Base-by-base conservation (phyloP, 2,797 vertebrate genomes). In the Sebastes melanostomus region DNA sequence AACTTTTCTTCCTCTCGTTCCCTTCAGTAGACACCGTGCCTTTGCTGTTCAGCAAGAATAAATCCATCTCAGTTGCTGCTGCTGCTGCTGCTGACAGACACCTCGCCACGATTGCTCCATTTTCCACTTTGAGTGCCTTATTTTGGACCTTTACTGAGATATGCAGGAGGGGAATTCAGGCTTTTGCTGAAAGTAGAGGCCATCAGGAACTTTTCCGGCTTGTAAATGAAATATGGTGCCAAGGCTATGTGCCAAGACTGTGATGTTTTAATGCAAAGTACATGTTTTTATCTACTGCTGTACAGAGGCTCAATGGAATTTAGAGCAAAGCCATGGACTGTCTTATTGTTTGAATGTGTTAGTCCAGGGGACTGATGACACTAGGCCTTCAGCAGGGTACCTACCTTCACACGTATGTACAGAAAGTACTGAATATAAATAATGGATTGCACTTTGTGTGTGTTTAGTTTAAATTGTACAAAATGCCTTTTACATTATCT, bases 111-210 rank as follows among this genome's bases (percentile, higher is more conserved):
- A 75, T 77, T 73, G 81, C 71, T 85, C 62, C 74, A 63, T 78
- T 82, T 67, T 87, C 61, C 75, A 76, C 81, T 65, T 52, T 22
- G 10, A 90, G 83, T 87, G 91, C 87, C 87, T 91, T 89, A 75
- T 85, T 74, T 76, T 80, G 81, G 79, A 88, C 61, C 8, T 88
- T 82, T 68, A 63, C 58, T 50, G 54, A 54, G 69, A 66, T 63
- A 74, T 70, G 14, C 70, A 72, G 46, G 24, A 71, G 61, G 59
- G 34, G 34, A 59, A 52, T 61, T 67, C 34, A 67, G 54, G 20
- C 32, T 71, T 86, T 77, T 75, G 24, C 32, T 74, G 71, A 76
- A 77, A 9, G 24, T 24, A 46, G 65, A 60, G 20, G 36, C 84
- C 72, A 56, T 73, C 38, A 56, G 27, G 68, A 84, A 66, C 69